Evolutionary conservation across 2,888 invertebrate species (phyloP).

Genomic region (Orthonychiurus folsomi): DNA sequence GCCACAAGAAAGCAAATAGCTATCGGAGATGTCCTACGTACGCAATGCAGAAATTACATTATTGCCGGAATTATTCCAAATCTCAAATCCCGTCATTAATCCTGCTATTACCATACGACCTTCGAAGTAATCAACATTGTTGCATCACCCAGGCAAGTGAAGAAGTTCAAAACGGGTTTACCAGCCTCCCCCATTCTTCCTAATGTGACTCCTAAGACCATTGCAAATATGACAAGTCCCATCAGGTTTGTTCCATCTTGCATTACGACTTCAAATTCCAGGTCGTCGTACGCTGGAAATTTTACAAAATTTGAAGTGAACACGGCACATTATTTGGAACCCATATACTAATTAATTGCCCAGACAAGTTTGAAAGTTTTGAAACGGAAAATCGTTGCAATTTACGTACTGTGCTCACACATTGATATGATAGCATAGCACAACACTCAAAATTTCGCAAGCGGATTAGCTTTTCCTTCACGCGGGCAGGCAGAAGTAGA

Average conservation of each 20-base stretch:
- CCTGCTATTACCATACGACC: conserved; percentile 74
- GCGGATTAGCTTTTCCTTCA: too few relatives aligned
- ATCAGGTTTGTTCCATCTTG: conserved; percentile 67
- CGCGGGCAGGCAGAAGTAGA: too few relatives aligned
- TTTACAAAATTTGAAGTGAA: conserved; percentile 5
- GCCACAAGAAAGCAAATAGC: conserved; percentile 83
- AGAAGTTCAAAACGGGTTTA: conserved; percentile 72
- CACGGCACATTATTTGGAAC: not conserved
- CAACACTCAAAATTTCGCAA: too few relatives aligned
- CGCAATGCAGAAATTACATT: conserved; percentile 32
- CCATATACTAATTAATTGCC: too few relatives aligned
- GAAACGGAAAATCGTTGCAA: not conserved
- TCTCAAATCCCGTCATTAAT: conserved; percentile 5
- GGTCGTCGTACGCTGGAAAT: conserved; percentile 14
- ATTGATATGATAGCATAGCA: not conserved
- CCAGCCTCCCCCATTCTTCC: conserved; percentile 78
- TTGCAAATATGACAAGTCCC: conserved; percentile 74
- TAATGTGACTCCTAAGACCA: conserved; percentile 79
- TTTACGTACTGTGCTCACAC: conserved; percentile 2
- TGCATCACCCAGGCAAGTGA: conserved; percentile 81
- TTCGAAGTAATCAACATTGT: conserved; percentile 94
- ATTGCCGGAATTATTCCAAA: not conserved
- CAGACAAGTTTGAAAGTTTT: too few relatives aligned
- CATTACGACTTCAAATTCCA: conserved; percentile 12
- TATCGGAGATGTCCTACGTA: conserved; percentile 77